Base-by-base conservation (phyloP, 1,140 invertebrate species). In the Anastrepha obliqua region DNA sequence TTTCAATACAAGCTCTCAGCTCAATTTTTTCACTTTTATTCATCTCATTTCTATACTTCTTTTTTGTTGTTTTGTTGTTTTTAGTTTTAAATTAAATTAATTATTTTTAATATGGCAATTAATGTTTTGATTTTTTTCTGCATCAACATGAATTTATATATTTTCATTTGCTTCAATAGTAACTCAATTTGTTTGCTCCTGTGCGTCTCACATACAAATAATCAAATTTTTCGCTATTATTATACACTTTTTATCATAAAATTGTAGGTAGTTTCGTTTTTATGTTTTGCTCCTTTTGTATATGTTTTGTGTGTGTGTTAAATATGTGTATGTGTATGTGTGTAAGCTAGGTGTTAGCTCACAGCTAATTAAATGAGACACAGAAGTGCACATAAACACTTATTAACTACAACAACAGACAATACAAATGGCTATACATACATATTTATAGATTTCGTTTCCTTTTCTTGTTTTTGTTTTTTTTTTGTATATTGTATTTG, bases 91-190 rank as follows among this genome's bases (percentile, higher is more conserved):
- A 42, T 86, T 60, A 86, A 86, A 86, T 62, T 86, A 86, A 62
- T 86, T 86, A 86, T 86, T 42, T 60, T 86, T 86, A 60, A 60
- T 62, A 86, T 86, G 59, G 59, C 55, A 60, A 86, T 86, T 8
- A 60, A 86, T 86, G 55, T 86, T 60, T 58, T 60, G 55, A 60
- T 86, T 42, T 86, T 8, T 85, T 55, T 11, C 59, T 86, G 29
- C 51, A 62, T 86, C 8, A 86, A 86, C 29, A 59, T 59, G 29
- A 86, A 86, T 86, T 86, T 74, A n/a, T 39, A 74, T 74, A 74
- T 39, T 11, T 74, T 74, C 29, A 11, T n/a, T 62, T 86, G 42
- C 62, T 86, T 60, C 4, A 60, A 60, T 60, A 86, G 74, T 81
- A 81, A 81, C 74, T 81, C 5, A 62, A 60, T 86, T 86, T n/a